A percentile compares a stretch with the other conserved stretches of the same genome.
Conservation (phyloP, 2,797 vertebrate species). For the Diceros bicornis region DNA sequence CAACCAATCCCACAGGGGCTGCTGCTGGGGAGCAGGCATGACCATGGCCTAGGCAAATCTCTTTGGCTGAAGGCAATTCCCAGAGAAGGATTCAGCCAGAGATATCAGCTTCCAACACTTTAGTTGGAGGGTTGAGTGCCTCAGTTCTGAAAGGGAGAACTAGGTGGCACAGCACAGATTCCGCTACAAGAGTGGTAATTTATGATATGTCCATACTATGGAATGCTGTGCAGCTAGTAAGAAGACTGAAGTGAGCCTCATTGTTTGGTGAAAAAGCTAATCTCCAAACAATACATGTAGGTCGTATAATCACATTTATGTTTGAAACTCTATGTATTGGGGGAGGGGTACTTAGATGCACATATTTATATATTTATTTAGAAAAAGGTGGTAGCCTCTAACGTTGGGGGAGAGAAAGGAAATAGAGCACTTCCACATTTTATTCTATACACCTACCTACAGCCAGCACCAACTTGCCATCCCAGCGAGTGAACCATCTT, state of each 20-base stretch:
- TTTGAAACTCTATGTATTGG: background rate
- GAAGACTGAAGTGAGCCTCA: background rate
- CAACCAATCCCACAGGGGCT: background rate
- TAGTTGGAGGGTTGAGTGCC: background rate
- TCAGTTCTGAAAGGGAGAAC: background rate
- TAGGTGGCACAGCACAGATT: too few relatives aligned
- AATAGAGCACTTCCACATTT: background rate
- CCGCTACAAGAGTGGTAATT: background rate
- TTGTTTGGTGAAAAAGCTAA: background rate
- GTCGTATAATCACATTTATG: background rate
- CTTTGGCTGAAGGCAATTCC: background rate
- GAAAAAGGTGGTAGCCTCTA: background rate
- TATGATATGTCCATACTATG: background rate
- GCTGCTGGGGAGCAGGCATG: background rate
- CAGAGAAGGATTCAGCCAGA: background rate
- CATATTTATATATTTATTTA: background rate
- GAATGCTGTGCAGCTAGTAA: background rate
- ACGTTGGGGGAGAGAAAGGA: background rate
- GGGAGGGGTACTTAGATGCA: background rate
- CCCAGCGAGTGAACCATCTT: background rate
- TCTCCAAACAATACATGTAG: background rate
- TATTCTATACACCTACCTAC: background rate
- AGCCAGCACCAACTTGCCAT: background rate
- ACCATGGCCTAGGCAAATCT: background rate
- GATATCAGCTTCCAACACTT: too few relatives aligned